A percentile compares a stretch with the other conserved stretches of the same genome.
Conservation (phyloP, 2,888 invertebrate genomes). For the Priocnemis perturbator region DNA sequence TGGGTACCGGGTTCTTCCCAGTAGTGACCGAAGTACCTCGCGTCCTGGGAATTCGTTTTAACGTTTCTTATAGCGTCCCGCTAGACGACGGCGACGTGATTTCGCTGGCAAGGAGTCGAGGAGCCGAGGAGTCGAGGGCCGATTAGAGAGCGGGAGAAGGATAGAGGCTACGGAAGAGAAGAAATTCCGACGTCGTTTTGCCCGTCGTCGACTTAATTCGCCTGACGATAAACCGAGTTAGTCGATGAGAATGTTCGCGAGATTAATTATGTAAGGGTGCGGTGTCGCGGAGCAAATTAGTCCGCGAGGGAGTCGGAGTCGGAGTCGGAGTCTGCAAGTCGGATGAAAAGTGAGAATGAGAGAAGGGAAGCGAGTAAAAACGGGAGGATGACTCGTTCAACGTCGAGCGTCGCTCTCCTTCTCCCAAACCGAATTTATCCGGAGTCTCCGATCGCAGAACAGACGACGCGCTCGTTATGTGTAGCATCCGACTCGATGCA, state of each 20-base stretch:
- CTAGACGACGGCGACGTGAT: conserved; percentile 3
- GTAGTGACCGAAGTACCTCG: background rate
- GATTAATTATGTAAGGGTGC: conserved; percentile 5
- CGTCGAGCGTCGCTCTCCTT: too few relatives aligned
- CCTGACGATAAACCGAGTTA: conserved; percentile 7
- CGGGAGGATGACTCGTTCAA: too few relatives aligned
- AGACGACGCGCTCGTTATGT: too few relatives aligned
- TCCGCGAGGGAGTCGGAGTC: background rate
- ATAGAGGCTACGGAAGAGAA: background rate
- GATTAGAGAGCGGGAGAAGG: background rate
- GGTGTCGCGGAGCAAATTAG: background rate
- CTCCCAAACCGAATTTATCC: too few relatives aligned
- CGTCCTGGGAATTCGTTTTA: conserved; percentile 4
- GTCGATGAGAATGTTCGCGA: background rate
- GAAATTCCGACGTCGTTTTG: background rate
- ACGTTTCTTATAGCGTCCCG: conserved; percentile 1
- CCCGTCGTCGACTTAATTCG: background rate
- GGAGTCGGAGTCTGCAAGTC: conserved; percentile 4
- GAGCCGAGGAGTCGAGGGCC: background rate
- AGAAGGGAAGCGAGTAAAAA: background rate
- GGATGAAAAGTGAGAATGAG: background rate
- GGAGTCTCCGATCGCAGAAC: too few relatives aligned
- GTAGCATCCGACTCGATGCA: too few relatives aligned
- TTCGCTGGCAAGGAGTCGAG: background rate
- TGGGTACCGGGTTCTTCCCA: background rate